phyloP scores from a whole-genome alignment of 2,888 invertebrate genomes.

The Phalera bucephala region DNA sequence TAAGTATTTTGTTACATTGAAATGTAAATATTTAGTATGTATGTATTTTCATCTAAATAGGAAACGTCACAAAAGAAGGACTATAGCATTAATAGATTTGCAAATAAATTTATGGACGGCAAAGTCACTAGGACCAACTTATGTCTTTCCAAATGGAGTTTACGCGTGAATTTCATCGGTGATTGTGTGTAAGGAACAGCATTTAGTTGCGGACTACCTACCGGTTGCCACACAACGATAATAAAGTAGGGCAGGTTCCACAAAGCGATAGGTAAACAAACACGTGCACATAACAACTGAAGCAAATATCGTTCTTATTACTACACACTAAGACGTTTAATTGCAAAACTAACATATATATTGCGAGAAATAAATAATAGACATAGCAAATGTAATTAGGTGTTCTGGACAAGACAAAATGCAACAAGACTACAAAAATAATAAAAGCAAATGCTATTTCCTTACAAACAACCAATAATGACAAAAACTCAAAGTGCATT shows the following conservation, averaged over 20 bases:
- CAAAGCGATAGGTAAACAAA: background rate
- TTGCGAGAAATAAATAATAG: background rate
- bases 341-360: background rate
- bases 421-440: background rate
- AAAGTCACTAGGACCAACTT: conserved; percentile 54
- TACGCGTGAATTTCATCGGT: conserved; percentile 18
- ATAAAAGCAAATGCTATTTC: conserved; percentile 17
- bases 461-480: conserved; percentile 22
- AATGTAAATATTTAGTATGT: conserved; percentile 44
- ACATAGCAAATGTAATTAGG: too few species aligned
- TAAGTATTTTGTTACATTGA: conserved; percentile 38
- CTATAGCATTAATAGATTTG: conserved; percentile 51
- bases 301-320: background rate
- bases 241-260: background rate
- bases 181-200: conserved; percentile 29
- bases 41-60: conserved; percentile 41
- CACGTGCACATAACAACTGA: background rate
- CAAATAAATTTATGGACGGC: conserved; percentile 79
- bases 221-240: background rate
- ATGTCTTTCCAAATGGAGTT: conserved; percentile 26
- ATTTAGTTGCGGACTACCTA: conserved; percentile 15
- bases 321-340: background rate
- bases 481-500: conserved; percentile 61
- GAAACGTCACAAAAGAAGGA: conserved; percentile 47
- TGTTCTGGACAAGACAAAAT: background rate